Evolutionary conservation across 2,797 vertebrate species (phyloP).

Genomic region (Gymnocypris eckloni): DNA sequence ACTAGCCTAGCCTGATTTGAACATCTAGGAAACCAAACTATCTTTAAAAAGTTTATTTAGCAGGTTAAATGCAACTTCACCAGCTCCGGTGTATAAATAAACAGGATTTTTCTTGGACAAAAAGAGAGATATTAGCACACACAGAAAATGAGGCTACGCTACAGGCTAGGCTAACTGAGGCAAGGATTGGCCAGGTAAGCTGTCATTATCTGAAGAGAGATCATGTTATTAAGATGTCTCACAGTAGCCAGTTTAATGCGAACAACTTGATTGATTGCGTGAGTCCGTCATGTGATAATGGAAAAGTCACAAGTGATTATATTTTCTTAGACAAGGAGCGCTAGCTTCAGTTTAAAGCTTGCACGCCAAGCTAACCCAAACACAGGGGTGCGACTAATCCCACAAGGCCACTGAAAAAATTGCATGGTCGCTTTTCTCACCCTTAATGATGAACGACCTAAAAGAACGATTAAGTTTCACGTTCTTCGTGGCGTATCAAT

Average conservation of each 20-base stretch:
- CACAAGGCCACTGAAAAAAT: conserved; percentile 16
- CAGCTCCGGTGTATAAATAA: background rate
- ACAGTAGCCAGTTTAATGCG: background rate
- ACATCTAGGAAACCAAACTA: background rate
- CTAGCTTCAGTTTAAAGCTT: conserved; percentile 18
- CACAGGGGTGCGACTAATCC: conserved; percentile 18
- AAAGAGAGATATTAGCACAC: background rate
- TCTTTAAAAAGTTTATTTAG: background rate
- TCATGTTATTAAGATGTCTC: conserved; percentile 31
- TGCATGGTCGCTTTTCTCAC: conserved; percentile 13
- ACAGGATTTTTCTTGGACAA: background rate
- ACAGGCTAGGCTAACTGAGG: conserved; percentile 62
- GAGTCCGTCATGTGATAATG: conserved; percentile 15
- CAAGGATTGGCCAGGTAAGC: background rate
- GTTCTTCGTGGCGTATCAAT: conserved; percentile 40
- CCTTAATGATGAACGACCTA: conserved; percentile 17
- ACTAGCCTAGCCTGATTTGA: background rate
- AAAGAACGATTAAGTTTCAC: conserved; percentile 43
- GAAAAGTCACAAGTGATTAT: conserved; percentile 31
- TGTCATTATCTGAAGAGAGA: conserved; percentile 5
- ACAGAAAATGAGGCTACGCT: conserved; percentile 12
- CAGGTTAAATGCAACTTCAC: background rate
- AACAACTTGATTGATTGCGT: conserved; percentile 4
- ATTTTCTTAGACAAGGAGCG: conserved; percentile 10
- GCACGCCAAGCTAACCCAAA: background rate